phyloP scores from a whole-genome alignment of 2,113 vertebrate genomes.

The Sisor rabdophorus region DNA sequence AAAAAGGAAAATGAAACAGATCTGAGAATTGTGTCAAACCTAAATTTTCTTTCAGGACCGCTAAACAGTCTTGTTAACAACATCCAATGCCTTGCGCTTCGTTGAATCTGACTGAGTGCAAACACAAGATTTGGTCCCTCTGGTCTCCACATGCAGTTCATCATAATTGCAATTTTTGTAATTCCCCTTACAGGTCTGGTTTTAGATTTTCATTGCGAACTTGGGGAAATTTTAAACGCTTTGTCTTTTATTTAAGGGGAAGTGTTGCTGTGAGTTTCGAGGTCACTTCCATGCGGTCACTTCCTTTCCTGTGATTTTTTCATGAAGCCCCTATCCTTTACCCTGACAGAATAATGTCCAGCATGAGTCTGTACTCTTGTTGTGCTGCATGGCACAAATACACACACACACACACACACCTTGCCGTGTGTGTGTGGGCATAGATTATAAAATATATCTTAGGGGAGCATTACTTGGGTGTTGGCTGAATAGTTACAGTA shows the following conservation, averaged over 20 bases:
- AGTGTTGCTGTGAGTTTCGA: not conserved
- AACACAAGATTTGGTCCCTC: not conserved
- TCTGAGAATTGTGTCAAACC: no score
- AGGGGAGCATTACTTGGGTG: not conserved
- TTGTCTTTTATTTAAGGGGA: not conserved
- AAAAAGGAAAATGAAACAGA: no score
- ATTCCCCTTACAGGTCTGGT: not conserved
- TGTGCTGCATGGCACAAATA: not conserved
- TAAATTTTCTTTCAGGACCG: no score
- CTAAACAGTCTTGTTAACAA: no score
- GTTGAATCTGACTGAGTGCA: not conserved
- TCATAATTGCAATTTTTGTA: not conserved
- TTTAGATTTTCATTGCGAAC: not conserved
- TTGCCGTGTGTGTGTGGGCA: not conserved
- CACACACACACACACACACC: no score
- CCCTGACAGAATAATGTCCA: conserved; percentile 10
- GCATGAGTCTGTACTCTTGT: not conserved
- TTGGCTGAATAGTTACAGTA: not conserved
- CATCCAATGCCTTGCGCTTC: no score
- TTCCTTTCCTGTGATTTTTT: conserved; percentile 21
- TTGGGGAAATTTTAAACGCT: not conserved
- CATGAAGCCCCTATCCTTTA: conserved; percentile 3
- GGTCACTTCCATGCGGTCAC: conserved; percentile 1
- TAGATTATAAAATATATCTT: not conserved
- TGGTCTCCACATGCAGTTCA: not conserved